These are phyloP conservation scores for Gallinago stenura DNA, from an alignment of 2,797 vertebrate genomes.

Conservation along the genomic window DNA sequence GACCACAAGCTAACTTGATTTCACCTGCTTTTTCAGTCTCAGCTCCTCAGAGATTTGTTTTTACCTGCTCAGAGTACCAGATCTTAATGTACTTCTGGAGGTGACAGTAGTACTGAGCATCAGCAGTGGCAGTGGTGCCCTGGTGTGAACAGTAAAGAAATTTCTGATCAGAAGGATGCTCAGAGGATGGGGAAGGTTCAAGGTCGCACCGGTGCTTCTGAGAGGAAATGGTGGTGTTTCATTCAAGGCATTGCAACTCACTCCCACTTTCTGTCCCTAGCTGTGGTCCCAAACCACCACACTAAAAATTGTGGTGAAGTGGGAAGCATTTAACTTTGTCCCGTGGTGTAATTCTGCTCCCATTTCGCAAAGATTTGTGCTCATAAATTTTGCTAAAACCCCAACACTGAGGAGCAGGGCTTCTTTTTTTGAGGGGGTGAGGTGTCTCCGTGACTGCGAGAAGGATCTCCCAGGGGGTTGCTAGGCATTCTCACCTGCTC, in stretches of 20 bases:
- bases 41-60: not conserved
- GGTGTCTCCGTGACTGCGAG: too few species aligned
- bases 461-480: not conserved
- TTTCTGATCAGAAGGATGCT: not conserved
- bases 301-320: not conserved
- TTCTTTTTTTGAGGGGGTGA: not conserved
- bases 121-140: not conserved
- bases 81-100: not conserved
- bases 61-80: not conserved
- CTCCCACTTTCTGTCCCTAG: not conserved
- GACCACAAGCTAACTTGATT: not conserved
- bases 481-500: not conserved
- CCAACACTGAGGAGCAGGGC: fast-evolving
- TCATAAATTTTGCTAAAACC: not conserved
- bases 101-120: not conserved
- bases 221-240: not conserved
- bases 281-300: not conserved
- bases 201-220: not conserved
- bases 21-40: not conserved
- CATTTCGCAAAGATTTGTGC: not conserved
- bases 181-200: not conserved
- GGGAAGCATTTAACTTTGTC: not conserved
- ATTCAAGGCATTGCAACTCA: not conserved
- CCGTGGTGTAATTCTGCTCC: not conserved
- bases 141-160: not conserved